These are phyloP conservation scores for Pithys albifrons DNA, from an alignment of 2,113 vertebrate species.

Conservation along the genomic window DNA sequence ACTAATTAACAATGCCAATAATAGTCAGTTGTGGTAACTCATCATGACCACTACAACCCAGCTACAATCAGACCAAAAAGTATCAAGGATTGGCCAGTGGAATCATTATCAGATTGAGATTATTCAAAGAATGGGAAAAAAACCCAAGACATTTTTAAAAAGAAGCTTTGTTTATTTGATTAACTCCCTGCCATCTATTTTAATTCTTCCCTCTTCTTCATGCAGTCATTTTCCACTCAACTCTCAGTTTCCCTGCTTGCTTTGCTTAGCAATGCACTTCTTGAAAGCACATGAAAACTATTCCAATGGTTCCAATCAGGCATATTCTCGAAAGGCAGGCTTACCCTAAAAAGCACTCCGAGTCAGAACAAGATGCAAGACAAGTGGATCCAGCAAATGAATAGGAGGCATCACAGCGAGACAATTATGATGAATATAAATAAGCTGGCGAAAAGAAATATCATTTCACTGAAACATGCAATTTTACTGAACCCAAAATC, in stretches of 20 bases:
- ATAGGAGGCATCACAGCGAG: slow-evolving; percentile 14
- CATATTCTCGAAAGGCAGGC: slow-evolving; percentile 23
- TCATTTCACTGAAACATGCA: slow-evolving; percentile 32
- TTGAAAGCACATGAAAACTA: slow-evolving; percentile 8
- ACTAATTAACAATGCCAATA: slow-evolving; percentile 2
- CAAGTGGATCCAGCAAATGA: slow-evolving; percentile 39
- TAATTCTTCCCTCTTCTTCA: not conserved
- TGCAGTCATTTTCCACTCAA: not conserved
- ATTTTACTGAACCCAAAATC: slow-evolving; percentile 39
- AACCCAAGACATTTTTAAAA: not conserved
- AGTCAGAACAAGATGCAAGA: slow-evolving; percentile 39
- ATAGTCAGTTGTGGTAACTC: not conserved
- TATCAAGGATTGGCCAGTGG: not conserved
- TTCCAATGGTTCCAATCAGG: slow-evolving; percentile 17
- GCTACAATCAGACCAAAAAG: not conserved
- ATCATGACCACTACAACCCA: not conserved
- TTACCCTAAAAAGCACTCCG: slow-evolving; percentile 18
- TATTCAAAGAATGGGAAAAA: not conserved
- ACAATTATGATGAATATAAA: slow-evolving; percentile 37
- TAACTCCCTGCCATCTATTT: slow-evolving; percentile 26
- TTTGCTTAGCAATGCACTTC: slow-evolving; percentile 21
- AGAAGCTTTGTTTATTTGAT: slow-evolving; percentile 16
- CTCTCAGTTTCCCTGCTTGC: not conserved
- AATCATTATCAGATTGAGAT: not conserved
- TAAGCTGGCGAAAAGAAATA: slow-evolving; percentile 22